Conservation (phyloP, 2,888 invertebrate genomes). For the Sphaeridia pumilis region DNA sequence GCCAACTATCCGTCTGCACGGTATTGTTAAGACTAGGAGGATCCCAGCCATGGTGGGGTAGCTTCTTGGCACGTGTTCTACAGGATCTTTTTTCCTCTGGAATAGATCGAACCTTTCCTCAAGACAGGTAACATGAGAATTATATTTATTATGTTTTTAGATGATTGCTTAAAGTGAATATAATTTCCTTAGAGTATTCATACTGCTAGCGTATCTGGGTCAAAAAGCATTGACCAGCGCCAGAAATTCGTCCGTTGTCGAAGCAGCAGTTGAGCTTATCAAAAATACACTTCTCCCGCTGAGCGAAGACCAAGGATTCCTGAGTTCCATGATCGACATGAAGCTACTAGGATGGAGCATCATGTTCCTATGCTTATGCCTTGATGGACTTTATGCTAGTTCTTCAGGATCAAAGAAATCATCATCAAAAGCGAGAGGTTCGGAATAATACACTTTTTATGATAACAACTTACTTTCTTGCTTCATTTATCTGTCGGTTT, state of each 20-base stretch:
- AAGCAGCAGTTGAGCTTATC: conserved; percentile 38
- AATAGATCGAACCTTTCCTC: conserved; percentile 66
- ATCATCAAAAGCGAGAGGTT: neutral
- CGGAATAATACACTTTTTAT: neutral
- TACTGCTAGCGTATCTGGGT: conserved; percentile 72
- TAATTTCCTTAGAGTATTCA: conserved; percentile 71
- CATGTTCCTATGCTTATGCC: conserved; percentile 60
- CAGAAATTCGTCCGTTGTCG: conserved; percentile 40
- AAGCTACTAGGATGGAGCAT: conserved; percentile 62
- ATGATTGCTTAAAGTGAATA: conserved; percentile 3
- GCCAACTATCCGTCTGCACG: conserved; percentile 66
- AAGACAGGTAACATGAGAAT: conserved; percentile 56
- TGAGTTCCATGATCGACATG: conserved; percentile 51
- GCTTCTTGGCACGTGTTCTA: conserved; percentile 71
- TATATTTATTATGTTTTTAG: neutral
- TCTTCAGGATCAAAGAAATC: neutral
- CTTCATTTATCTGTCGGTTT: neutral
- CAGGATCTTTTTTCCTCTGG: conserved; percentile 61
- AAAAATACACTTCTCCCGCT: conserved; percentile 36
- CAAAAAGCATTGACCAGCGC: conserved; percentile 62
- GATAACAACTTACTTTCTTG: neutral
- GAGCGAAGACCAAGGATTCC: conserved; percentile 37
- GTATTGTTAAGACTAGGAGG: conserved; percentile 66
- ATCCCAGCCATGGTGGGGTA: conserved; percentile 75
- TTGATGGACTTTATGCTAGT: conserved; percentile 42